phyloP scores from a whole-genome alignment of 2,797 vertebrate genomes.

The Danio choprae region DNA sequence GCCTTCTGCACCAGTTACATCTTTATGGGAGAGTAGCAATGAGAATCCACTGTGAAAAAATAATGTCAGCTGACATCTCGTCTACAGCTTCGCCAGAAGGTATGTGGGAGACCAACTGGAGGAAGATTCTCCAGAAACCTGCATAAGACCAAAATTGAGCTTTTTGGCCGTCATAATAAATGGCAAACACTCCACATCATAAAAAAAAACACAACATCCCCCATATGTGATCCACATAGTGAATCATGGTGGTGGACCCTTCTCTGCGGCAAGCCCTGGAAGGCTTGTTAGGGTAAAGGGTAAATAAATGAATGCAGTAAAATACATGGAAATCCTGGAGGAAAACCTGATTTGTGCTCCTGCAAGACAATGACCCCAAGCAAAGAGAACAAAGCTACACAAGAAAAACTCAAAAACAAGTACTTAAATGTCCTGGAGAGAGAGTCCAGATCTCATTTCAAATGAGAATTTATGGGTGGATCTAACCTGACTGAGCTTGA shows the following conservation, averaged over 20 bases:
- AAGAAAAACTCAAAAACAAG: not conserved
- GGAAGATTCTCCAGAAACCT: not conserved
- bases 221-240: too few species aligned
- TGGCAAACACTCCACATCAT: not conserved
- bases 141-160: not conserved
- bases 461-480: slow-evolving; percentile 20
- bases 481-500: not conserved
- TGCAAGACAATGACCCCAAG: not conserved
- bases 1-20: not conserved
- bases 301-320: slow-evolving; percentile 4
- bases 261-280: not conserved
- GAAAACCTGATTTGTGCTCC: slow-evolving; percentile 21
- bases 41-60: not conserved
- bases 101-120: slow-evolving; percentile 17
- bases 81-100: slow-evolving; percentile 15
- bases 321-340: not conserved
- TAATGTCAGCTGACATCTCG: slow-evolving; percentile 11
- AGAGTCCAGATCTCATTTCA: slow-evolving; percentile 2
- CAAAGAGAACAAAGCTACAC: not conserved
- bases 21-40: slow-evolving; percentile 15
- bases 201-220: not conserved
- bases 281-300: slow-evolving; percentile 8
- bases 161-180: not conserved
- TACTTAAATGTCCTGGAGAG: not conserved
- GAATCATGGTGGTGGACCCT: not conserved